Conservation (phyloP, 2,113 vertebrate genomes). For the Corvus cornix region DNA sequence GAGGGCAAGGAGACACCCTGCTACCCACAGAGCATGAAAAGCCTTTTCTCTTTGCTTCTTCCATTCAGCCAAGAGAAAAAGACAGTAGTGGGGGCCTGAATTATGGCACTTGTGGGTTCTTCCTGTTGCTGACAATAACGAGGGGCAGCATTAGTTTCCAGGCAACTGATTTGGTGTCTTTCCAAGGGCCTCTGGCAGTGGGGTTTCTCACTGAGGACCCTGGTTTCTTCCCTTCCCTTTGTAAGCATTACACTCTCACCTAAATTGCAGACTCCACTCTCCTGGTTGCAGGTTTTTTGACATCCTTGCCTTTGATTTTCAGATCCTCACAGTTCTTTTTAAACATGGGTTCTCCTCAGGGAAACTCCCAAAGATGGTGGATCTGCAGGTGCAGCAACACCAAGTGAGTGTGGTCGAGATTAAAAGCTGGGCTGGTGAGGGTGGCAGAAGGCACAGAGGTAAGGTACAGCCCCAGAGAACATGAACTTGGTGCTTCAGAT, state of each 20-base stretch:
- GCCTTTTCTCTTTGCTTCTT: background rate
- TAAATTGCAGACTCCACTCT: background rate
- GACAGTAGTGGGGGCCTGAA: background rate
- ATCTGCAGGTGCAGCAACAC: background rate
- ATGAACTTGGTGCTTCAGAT: background rate
- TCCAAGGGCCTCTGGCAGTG: background rate
- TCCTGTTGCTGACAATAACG: background rate
- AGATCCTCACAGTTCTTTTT: background rate
- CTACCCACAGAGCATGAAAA: background rate
- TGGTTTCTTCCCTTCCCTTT: background rate
- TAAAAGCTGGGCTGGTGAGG: background rate
- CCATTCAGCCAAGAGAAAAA: slow-evolving; percentile 7
- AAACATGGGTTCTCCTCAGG: background rate
- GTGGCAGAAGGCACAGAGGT: background rate
- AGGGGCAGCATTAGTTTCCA: slow-evolving; percentile 19
- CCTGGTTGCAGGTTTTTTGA: background rate
- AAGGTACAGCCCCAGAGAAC: background rate
- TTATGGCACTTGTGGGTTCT: slow-evolving; percentile 4
- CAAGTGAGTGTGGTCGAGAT: background rate
- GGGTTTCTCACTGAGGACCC: background rate
- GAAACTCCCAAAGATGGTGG: background rate
- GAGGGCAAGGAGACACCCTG: background rate
- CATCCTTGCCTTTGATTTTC: background rate
- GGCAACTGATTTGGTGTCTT: slow-evolving; percentile 25
- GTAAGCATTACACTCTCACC: background rate